Conservation (phyloP, 2,113 vertebrate species). For the Panthera uncia region DNA sequence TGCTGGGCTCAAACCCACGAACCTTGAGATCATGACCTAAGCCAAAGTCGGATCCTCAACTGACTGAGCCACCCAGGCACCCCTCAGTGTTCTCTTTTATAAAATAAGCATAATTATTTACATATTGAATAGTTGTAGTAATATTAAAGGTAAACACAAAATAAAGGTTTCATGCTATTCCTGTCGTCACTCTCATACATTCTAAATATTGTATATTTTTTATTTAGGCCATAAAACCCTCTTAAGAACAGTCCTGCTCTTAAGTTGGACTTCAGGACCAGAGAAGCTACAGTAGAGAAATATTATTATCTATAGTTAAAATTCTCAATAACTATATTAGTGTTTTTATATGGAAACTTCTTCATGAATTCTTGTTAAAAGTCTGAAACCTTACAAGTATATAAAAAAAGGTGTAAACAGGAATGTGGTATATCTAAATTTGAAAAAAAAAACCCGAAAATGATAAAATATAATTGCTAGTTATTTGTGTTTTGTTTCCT, state of each 20-base stretch:
- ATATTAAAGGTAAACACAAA: neutral
- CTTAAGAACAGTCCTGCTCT: neutral
- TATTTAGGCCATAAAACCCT: neutral
- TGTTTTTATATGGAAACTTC: neutral
- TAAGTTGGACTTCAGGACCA: neutral
- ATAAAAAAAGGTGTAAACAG: neutral
- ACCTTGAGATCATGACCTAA: no score
- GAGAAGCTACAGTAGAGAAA: neutral
- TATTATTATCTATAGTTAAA: neutral
- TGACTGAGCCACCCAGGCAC: no score
- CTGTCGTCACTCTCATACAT: neutral
- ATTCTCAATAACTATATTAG: neutral
- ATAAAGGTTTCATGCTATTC: neutral
- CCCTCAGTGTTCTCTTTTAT: neutral
- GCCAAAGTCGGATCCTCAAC: no score
- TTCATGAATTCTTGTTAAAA: neutral
- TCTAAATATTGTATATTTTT: neutral
- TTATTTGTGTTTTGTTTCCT: neutral
- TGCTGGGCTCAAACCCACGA: no score
- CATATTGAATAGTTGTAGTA: neutral
- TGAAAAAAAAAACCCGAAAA: neutral
- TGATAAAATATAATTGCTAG: neutral
- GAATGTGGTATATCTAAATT: neutral
- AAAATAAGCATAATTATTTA: neutral
- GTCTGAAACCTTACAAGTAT: neutral